Conservation (phyloP, 2,113 vertebrate species). For the Oceanites oceanicus region DNA sequence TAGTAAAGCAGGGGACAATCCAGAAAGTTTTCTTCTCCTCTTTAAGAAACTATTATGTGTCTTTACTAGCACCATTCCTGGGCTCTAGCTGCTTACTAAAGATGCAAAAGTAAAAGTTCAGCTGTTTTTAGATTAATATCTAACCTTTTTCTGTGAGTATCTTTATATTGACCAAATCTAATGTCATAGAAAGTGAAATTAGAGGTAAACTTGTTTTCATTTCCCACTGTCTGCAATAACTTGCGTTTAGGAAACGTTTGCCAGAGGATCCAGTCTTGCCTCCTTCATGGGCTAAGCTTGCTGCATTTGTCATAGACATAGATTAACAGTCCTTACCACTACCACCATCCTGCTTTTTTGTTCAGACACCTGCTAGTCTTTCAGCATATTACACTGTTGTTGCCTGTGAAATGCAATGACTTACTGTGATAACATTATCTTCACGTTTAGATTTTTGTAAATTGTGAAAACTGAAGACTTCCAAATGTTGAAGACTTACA, state of each 20-base stretch:
- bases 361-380: background rate
- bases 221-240: background rate
- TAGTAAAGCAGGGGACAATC: background rate
- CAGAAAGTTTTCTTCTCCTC: background rate
- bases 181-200: background rate
- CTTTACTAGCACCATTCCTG: background rate
- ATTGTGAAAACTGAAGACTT: background rate
- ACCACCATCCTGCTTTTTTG: background rate
- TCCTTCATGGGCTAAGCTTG: background rate
- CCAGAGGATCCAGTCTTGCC: background rate
- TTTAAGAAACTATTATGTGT: background rate
- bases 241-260: background rate
- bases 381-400: background rate
- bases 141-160: background rate
- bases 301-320: background rate
- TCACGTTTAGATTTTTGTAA: background rate
- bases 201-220: background rate
- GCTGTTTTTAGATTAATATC: background rate
- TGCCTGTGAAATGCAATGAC: background rate
- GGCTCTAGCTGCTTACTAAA: background rate
- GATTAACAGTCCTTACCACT: background rate
- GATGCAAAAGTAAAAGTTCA: background rate
- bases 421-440: background rate
- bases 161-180: background rate
- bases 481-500: background rate